Evolutionary conservation across 1,140 invertebrate genomes (phyloP).

Genomic region (Leguminivora glycinivorella): DNA sequence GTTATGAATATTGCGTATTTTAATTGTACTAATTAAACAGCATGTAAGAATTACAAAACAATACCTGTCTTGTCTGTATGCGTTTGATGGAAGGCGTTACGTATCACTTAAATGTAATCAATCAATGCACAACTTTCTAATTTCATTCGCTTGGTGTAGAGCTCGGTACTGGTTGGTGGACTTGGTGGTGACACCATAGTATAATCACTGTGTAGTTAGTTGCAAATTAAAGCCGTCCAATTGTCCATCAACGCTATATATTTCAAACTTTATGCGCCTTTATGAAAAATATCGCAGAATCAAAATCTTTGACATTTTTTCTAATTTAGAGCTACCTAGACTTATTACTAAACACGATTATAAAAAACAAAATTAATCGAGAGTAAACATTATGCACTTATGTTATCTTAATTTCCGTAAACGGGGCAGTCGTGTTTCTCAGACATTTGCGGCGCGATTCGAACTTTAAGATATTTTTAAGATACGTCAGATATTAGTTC

Average conservation of each 20-base stretch:
- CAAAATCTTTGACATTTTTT: too few species aligned
- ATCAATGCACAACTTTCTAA: conserved; percentile 46
- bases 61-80: background rate
- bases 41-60: conserved; percentile 22
- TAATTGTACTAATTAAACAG: background rate
- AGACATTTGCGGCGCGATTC: too few species aligned
- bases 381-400: conserved; percentile 1
- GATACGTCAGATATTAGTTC: too few species aligned
- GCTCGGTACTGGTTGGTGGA: background rate
- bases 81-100: conserved; percentile 29
- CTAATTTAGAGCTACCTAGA: too few species aligned
- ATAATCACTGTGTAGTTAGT: background rate
- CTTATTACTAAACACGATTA: background rate
- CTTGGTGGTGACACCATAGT: background rate
- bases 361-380: background rate
- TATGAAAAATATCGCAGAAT: too few species aligned
- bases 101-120: conserved; percentile 38
- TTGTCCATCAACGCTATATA: background rate
- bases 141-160: conserved; percentile 21
- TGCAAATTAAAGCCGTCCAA: background rate
- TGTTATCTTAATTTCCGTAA: conserved; percentile 18
- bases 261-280: too few species aligned
- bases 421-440: background rate
- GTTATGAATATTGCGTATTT: conserved; percentile 1
- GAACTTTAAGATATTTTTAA: too few species aligned